phyloP scores from a whole-genome alignment of 2,113 vertebrate genomes.

The Brachypodius melanocephalos region DNA sequence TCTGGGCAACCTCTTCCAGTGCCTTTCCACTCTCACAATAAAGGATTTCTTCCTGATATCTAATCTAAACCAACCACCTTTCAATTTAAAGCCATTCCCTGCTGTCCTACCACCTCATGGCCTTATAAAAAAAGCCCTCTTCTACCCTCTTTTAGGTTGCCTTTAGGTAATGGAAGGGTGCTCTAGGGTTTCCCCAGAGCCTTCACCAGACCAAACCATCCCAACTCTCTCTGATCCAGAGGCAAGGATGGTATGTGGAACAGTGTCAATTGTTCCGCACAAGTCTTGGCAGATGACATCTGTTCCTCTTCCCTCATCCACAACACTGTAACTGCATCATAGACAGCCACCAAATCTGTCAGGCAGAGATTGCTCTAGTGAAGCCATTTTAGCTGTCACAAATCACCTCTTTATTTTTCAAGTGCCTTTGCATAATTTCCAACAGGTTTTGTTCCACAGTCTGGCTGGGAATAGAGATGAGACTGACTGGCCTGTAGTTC shows the following conservation, averaged over 20 bases:
- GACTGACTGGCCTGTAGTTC: not conserved
- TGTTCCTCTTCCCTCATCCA: not conserved
- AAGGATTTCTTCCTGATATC: not conserved
- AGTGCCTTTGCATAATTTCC: not conserved
- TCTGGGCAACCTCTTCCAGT: not conserved
- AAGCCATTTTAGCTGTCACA: not conserved
- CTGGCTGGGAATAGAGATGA: not conserved
- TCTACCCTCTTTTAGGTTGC: not conserved
- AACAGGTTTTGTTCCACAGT: not conserved
- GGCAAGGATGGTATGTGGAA: not conserved
- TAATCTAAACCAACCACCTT: accelerated
- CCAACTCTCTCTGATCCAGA: not conserved
- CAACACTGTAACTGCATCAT: not conserved
- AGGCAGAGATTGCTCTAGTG: not conserved
- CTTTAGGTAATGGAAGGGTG: not conserved
- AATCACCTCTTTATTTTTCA: not conserved
- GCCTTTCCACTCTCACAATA: too few relatives aligned
- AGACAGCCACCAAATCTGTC: not conserved
- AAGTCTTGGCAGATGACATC: not conserved
- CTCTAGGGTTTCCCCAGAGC: not conserved
- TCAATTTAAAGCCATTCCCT: not conserved
- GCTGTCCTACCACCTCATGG: too few relatives aligned
- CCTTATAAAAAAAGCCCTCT: not conserved
- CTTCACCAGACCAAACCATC: not conserved
- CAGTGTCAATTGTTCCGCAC: too few relatives aligned